phyloP scores from a whole-genome alignment of 2,113 vertebrate species.

The Oncorhynchus keta region DNA sequence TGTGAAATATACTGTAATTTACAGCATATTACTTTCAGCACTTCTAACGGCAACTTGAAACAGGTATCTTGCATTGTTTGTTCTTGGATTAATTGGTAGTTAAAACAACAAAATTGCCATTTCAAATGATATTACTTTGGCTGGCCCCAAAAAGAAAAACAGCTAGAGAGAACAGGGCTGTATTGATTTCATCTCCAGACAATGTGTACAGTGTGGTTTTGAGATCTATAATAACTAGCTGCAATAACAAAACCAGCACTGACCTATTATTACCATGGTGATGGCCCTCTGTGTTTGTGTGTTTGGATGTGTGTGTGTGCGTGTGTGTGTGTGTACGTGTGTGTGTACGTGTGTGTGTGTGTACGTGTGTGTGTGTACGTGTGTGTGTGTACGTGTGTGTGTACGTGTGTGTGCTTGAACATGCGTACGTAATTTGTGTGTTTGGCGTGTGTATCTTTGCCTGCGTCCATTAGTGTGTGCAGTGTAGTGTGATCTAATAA shows the following conservation, averaged over 20 bases:
- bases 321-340: neutral
- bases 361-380: too few species aligned
- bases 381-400: too few species aligned
- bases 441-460: neutral
- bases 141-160: slow-evolving; percentile 8
- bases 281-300: slow-evolving; percentile 26
- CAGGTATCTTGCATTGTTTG: too few species aligned
- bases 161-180: neutral
- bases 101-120: neutral
- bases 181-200: slow-evolving; percentile 17
- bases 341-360: too few species aligned
- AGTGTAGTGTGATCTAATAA: slow-evolving; percentile 11
- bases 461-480: neutral
- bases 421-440: neutral
- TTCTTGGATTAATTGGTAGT: too few species aligned
- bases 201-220: slow-evolving; percentile 16
- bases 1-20: too few species aligned
- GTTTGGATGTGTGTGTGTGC: neutral
- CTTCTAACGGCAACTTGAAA: too few species aligned
- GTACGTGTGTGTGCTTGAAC: too few species aligned
- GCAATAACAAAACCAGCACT: slow-evolving; percentile 22
- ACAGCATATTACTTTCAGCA: too few species aligned
- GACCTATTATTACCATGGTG: slow-evolving; percentile 18
- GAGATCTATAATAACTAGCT: slow-evolving; percentile 29
- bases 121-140: slow-evolving; percentile 15